These are phyloP conservation scores for Colostygia pectinataria DNA, from an alignment of 2,888 invertebrate species.

Conservation along the genomic window DNA sequence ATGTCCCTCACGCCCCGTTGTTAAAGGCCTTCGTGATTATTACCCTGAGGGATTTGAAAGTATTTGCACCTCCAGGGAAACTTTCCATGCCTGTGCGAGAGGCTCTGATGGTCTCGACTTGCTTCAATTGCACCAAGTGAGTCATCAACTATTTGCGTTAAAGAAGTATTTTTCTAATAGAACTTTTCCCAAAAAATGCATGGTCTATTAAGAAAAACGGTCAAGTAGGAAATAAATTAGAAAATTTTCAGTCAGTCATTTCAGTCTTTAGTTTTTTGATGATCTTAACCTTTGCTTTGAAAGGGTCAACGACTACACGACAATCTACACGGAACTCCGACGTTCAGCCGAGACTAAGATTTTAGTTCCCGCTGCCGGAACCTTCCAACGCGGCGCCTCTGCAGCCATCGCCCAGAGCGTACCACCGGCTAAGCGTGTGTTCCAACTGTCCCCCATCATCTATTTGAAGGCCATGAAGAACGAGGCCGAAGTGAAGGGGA, in stretches of 20 bases:
- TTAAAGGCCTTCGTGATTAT: conserved; percentile 89
- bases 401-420: conserved; percentile 86
- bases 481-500: conserved; percentile 88
- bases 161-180: no score
- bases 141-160: no score
- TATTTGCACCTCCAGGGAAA: conserved; percentile 88
- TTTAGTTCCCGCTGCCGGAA: conserved; percentile 87
- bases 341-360: conserved; percentile 85
- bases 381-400: conserved; percentile 88
- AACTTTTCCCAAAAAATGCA: no score
- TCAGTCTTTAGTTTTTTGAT: no score
- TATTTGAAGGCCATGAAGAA: conserved; percentile 95
- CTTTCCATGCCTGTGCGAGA: conserved; percentile 81
- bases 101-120: conserved; percentile 81
- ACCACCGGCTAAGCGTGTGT: conserved; percentile 82
- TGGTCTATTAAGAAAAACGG: no score
- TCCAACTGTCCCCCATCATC: conserved; percentile 90
- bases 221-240: no score
- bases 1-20: conserved; percentile 91
- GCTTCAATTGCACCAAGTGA: conserved; percentile 81
- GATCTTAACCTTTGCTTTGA: conserved; percentile 2
- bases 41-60: conserved; percentile 84
- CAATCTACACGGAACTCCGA: conserved; percentile 87
- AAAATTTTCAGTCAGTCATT: no score
- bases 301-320: conserved; percentile 87